A percentile compares a stretch with the other conserved stretches of the same genome.
These are phyloP conservation scores for Apis florea DNA, from an alignment of 1,140 invertebrate species.

Conservation along the genomic window DNA sequence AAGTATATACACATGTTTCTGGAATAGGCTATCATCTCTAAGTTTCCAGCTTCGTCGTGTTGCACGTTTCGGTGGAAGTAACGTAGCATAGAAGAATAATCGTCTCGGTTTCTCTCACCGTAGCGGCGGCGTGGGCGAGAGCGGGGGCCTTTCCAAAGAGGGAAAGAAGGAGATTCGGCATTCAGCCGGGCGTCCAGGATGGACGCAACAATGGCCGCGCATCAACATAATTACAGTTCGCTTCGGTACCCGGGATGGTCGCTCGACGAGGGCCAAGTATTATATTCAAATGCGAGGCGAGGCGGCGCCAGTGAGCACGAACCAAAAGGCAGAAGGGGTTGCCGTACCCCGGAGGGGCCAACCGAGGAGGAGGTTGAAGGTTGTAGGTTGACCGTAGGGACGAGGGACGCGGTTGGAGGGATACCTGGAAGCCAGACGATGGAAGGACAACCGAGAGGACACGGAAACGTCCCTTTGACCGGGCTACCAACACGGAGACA, in stretches of 20 bases:
- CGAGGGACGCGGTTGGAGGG: slow-evolving; percentile 25
- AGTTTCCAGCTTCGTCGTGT: not conserved
- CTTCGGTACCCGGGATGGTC: slow-evolving; percentile 63
- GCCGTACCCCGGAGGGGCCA: slow-evolving; percentile 60
- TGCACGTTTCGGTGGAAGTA: slow-evolving; percentile 21
- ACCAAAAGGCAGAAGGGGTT: slow-evolving; percentile 63
- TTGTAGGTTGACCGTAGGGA: slow-evolving; percentile 67
- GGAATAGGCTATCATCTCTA: too few relatives aligned
- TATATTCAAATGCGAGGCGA: slow-evolving; percentile 77
- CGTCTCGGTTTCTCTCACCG: slow-evolving; percentile 49
- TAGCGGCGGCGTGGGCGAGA: slow-evolving; percentile 61
- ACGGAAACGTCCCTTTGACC: slow-evolving; percentile 65
- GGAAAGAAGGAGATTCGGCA: slow-evolving; percentile 63
- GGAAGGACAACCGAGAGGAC: slow-evolving; percentile 65
- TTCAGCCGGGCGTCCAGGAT: slow-evolving; percentile 60
- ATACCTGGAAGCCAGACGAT: slow-evolving; percentile 42
- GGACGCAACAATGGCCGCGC: slow-evolving; percentile 70
- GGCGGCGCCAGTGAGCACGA: slow-evolving; percentile 68
- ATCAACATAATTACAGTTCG: slow-evolving; percentile 79
- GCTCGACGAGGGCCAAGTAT: slow-evolving; percentile 72
- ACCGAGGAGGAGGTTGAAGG: slow-evolving; percentile 67
- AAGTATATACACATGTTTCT: not conserved
- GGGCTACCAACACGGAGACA: slow-evolving; percentile 47
- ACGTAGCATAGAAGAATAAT: slow-evolving; percentile 41
- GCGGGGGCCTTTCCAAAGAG: slow-evolving; percentile 40